Evolutionary conservation across 2,113 vertebrate genomes (phyloP), one percentile per base, ranked within the genome.

Genomic region (Cettia cetti): DNA sequence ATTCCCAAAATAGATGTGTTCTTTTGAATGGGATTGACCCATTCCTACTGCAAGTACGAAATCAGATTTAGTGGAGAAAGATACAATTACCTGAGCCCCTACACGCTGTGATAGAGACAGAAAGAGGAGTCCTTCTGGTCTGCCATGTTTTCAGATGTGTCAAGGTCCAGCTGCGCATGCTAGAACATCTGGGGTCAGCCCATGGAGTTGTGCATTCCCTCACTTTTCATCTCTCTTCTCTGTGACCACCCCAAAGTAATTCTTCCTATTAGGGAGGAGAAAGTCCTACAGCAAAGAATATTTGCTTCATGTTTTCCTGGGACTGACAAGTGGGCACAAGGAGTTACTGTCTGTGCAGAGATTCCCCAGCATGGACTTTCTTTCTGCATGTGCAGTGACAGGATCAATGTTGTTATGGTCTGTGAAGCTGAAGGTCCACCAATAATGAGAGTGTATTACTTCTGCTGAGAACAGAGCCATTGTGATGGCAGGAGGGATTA

Each of bases 371-470:
- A 80, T 21, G 40, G 82, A 42, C 54, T 82, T 91, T 69, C 50
- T 82, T 91, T 69, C 59, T 94, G 70, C 47, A 47, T 57, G 50
- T 49, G 45, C 70, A 74, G 39, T 77, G 90, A 83, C 85, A 83
- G 85, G 63, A 80, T 91, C 0, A 1, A 85, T 94, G 75, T 33
- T 95, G 87, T 86, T 96, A 59, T 64, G 89, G 89, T 92, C 80
- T 91, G 76, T 89, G 95, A 95, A 95, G 79, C 85, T 92, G 92
- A 93, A 93, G 82, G 79, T 81, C 85, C 64, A 93, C 85, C 82
- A 94, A 47, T 94, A 95, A 91, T 63, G 71, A 82, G 72, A 72
- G 66, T 33, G 27, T 70, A 86, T 91, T 95, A 70, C 75, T 92
- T 92, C 52, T 92, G 82, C 91, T 94, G 92, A 90, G 82, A 77